Evolutionary conservation across 2,113 vertebrate species (phyloP).

Genomic region (Coracopsis vasa): DNA sequence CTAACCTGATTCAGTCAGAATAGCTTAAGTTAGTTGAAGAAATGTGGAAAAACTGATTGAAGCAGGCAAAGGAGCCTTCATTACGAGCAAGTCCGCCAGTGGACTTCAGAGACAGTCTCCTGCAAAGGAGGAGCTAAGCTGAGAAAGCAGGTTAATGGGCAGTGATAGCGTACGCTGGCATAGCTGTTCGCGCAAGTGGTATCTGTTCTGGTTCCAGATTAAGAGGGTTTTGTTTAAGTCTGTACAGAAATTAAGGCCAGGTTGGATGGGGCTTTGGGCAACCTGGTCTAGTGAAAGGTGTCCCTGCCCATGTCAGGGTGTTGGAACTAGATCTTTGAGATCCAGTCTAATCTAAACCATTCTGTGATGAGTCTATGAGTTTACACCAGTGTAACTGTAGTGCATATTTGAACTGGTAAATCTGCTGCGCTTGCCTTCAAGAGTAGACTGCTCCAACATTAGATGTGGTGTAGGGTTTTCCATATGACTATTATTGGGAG

Average conservation of each 20-base stretch:
- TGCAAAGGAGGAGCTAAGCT: not conserved
- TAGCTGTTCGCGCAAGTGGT: not conserved
- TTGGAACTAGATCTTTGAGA: not conserved
- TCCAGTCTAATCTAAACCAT: not conserved
- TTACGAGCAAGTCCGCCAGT: not conserved
- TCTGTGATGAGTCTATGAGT: not conserved
- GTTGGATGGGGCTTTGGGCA: not conserved
- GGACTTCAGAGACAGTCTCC: not conserved
- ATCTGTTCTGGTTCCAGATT: accelerated
- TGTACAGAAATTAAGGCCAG: not conserved
- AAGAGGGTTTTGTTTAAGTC: not conserved
- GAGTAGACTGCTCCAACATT: accelerated
- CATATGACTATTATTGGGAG: not conserved
- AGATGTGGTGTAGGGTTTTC: accelerated
- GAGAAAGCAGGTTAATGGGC: not conserved
- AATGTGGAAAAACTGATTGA: not conserved
- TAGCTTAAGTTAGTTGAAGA: not conserved
- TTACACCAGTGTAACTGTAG: not conserved
- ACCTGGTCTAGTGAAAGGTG: not conserved
- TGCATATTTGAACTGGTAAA: not conserved
- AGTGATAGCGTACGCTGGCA: not conserved
- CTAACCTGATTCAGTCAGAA: not conserved
- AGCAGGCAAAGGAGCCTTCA: not conserved
- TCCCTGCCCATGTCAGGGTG: not conserved
- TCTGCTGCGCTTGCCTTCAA: not conserved